Conservation (phyloP, 2,888 invertebrate species). For the Strigamia maritima region DNA sequence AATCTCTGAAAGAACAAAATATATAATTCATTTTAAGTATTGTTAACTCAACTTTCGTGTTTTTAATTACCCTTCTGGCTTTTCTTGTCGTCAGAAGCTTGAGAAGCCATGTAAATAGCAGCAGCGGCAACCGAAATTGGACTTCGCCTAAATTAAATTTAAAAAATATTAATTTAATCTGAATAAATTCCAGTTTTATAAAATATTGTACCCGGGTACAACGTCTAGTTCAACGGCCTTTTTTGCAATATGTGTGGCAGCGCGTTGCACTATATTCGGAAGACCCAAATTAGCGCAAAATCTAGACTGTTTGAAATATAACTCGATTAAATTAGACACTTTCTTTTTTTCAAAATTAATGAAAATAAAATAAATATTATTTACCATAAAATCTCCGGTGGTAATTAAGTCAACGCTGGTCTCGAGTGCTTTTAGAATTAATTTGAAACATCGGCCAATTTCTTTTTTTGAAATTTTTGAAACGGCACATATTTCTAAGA, state of each 20-base stretch:
- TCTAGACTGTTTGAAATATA: conserved; percentile 53
- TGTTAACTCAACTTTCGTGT: too few relatives aligned
- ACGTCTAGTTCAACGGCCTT: conserved; percentile 96
- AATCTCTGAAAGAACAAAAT: conserved; percentile 64
- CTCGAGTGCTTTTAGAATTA: conserved; percentile 91
- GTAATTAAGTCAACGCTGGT: conserved; percentile 97
- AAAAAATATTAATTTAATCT: background rate
- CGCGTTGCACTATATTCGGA: conserved; percentile 80
- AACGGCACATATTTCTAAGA: conserved; percentile 89
- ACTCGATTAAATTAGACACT: background rate
- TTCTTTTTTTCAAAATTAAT: too few relatives aligned
- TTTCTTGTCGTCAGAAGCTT: conserved; percentile 90
- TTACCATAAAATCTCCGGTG: conserved; percentile 98
- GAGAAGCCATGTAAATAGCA: conserved; percentile 99
- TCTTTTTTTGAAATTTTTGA: conserved; percentile 99
- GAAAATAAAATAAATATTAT: conserved; percentile 49
- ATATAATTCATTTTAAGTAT: background rate
- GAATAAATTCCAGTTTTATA: conserved; percentile 50
- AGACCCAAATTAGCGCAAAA: conserved; percentile 90
- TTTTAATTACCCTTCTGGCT: conserved; percentile 76
- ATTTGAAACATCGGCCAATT: conserved; percentile 95
- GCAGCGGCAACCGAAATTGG: conserved; percentile 99
- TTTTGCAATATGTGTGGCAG: conserved; percentile 93
- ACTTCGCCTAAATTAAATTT: conserved; percentile 62
- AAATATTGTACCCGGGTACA: conserved; percentile 65